These are phyloP conservation scores for Aspidiotus rigidus DNA, from an alignment of 2,888 invertebrate species.

Conservation along the genomic window DNA sequence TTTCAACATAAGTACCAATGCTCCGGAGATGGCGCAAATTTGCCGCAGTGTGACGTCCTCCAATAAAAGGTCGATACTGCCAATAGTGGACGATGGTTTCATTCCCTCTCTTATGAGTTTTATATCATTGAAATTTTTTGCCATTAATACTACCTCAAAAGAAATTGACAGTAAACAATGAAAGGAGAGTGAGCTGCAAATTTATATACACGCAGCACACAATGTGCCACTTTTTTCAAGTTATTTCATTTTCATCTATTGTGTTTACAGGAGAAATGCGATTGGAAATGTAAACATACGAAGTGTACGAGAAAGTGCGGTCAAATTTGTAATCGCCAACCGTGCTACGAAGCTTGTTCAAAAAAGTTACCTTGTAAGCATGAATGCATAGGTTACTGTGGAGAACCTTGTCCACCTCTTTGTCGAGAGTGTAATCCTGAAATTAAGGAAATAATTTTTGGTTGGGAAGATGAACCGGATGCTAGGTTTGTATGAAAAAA, in stretches of 20 bases:
- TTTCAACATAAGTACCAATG: too few species aligned
- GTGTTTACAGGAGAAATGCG: constrained; percentile 39
- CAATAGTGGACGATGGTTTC: too few species aligned
- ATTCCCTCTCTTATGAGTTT: too few species aligned
- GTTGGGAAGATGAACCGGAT: constrained; percentile 49
- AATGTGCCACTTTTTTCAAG: too few species aligned
- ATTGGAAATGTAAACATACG: constrained; percentile 35
- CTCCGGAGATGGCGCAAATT: too few species aligned
- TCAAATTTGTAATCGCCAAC: constrained; percentile 36
- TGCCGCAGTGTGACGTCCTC: too few species aligned
- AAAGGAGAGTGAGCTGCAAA: not conserved
- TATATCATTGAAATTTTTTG: too few species aligned
- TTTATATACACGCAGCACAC: not conserved
- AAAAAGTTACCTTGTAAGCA: constrained; percentile 35
- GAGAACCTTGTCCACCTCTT: constrained; percentile 41
- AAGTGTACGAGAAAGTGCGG: constrained; percentile 35
- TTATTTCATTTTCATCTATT: too few species aligned
- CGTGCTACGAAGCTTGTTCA: constrained; percentile 35
- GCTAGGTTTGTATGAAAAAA: constrained; percentile 40
- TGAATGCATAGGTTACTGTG: constrained; percentile 37
- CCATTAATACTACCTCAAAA: too few species aligned
- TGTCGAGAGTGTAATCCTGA: constrained; percentile 52
- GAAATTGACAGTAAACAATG: too few species aligned
- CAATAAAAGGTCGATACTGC: too few species aligned
- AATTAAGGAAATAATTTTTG: constrained; percentile 45